Percentiles rank a stretch among this genome's conserved stretches.
These are phyloP conservation scores for Melanotaenia nigrans DNA, from an alignment of 2,797 vertebrate genomes.

Conservation along the genomic window DNA sequence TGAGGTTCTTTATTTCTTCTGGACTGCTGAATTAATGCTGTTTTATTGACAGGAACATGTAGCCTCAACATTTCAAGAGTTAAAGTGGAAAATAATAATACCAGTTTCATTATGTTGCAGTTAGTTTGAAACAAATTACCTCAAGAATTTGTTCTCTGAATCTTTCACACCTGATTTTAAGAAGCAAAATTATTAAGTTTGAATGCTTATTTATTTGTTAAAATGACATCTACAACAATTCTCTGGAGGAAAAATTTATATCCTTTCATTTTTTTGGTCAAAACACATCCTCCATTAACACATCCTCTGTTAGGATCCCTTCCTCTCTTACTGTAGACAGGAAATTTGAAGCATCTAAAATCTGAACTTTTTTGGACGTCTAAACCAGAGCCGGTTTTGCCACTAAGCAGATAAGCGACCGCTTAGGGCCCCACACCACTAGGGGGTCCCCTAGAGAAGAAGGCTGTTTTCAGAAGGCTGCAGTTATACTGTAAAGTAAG, in stretches of 20 bases:
- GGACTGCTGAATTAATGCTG: background rate
- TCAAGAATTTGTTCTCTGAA: background rate
- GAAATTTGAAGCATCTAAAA: background rate
- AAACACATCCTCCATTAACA: background rate
- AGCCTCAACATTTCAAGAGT: background rate
- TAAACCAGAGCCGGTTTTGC: too few relatives aligned
- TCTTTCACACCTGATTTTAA: too few relatives aligned
- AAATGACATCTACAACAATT: too few relatives aligned
- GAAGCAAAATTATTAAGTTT: too few relatives aligned
- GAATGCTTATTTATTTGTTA: too few relatives aligned
- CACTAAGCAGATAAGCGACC: too few relatives aligned
- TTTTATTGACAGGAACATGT: background rate
- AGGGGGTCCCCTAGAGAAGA: too few relatives aligned
- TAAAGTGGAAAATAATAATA: background rate
- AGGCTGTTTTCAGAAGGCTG: too few relatives aligned
- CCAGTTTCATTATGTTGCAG: background rate
- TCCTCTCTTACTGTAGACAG: background rate
- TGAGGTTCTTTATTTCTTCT: constrained; percentile 11
- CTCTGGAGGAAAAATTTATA: too few relatives aligned
- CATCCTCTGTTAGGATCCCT: background rate
- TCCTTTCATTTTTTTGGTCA: background rate
- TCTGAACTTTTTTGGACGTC: background rate
- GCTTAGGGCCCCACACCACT: too few relatives aligned
- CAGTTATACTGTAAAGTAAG: too few relatives aligned
- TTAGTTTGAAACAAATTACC: background rate